These are phyloP conservation scores for Crepidodera aurea DNA, from an alignment of 2,888 invertebrate species.

Conservation along the genomic window DNA sequence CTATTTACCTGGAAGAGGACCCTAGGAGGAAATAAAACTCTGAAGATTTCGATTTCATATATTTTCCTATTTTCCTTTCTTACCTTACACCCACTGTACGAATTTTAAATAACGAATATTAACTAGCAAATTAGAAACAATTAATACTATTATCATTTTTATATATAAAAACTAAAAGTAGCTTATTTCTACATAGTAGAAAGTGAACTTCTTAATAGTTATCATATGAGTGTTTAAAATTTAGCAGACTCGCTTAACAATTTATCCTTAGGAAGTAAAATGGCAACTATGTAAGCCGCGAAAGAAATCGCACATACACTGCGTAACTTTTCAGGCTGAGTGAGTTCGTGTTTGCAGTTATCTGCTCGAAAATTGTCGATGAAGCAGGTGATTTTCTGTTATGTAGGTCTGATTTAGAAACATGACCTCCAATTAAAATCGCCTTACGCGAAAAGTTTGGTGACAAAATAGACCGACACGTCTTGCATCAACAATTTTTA, in stretches of 20 bases:
- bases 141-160: no score
- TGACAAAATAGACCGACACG: conserved; percentile 15
- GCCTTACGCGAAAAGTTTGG: conserved; percentile 4
- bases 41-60: background rate
- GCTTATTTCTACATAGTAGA: background rate
- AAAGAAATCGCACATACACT: background rate
- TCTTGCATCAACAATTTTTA: conserved; percentile 23
- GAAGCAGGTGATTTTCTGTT: conserved; percentile 27
- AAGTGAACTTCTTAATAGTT: background rate
- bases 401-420: conserved; percentile 25
- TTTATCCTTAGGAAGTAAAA: background rate
- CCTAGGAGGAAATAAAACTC: background rate
- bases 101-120: background rate
- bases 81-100: background rate
- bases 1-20: background rate
- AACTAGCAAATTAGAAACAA: no score
- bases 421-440: conserved; percentile 19
- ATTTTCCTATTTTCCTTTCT: background rate
- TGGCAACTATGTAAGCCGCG: background rate
- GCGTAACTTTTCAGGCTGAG: conserved; percentile 5
- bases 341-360: conserved; percentile 26
- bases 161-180: no score
- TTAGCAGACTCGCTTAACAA: background rate
- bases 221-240: background rate
- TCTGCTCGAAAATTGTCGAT: conserved; percentile 27